Percentiles rank a stretch among this genome's conserved stretches.
Conservation (phyloP, 2,113 vertebrate genomes). For the Erythrolamprus reginae region DNA sequence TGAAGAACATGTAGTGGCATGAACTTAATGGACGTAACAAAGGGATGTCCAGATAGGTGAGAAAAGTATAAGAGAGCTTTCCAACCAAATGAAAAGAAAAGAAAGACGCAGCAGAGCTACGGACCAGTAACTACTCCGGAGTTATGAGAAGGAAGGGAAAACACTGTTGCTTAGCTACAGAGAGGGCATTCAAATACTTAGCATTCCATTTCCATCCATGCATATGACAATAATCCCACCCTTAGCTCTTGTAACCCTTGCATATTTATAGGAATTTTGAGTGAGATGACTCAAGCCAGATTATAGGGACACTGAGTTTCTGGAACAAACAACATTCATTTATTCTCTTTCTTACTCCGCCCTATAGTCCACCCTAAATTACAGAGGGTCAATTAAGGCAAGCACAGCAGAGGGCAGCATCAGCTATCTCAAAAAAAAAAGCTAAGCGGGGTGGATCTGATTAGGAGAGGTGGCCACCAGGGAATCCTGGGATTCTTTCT, state of each 20-base stretch:
- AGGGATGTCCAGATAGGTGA: neutral
- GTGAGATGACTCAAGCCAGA: neutral
- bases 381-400: neutral
- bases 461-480: neutral
- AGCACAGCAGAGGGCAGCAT: neutral
- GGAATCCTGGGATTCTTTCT: neutral
- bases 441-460: neutral
- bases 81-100: neutral
- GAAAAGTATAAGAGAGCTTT: neutral
- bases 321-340: neutral
- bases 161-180: neutral
- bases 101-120: neutral
- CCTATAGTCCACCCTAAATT: neutral
- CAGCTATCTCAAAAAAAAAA: neutral
- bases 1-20: neutral
- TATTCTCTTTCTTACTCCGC: neutral
- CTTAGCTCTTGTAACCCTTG: neutral
- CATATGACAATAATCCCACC: neutral
- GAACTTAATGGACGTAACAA: neutral
- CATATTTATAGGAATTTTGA: neutral
- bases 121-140: neutral
- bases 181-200: neutral
- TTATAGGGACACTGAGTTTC: neutral
- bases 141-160: neutral
- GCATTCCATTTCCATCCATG: neutral